Conservation (phyloP, 2,113 vertebrate genomes). For the Hydrochoerus hydrochaeris region DNA sequence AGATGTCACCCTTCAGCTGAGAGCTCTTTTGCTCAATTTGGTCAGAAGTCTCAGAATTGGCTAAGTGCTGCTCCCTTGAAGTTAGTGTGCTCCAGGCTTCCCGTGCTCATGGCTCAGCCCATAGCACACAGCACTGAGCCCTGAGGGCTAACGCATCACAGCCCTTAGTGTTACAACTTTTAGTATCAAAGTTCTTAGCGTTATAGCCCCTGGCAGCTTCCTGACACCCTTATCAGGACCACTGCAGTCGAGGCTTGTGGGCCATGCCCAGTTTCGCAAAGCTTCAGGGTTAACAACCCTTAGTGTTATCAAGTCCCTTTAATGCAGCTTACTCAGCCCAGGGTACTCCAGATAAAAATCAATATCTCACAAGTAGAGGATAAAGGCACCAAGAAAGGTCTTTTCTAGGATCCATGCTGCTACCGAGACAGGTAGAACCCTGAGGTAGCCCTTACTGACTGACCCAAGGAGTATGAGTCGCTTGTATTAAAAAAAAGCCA, state of each 20-base stretch:
- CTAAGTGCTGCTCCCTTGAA: not conserved
- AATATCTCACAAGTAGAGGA: not conserved
- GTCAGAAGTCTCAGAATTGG: not conserved
- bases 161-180: not conserved
- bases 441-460: not conserved
- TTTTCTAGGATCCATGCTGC: not conserved
- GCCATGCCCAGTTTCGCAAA: not conserved
- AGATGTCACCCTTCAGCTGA: not conserved
- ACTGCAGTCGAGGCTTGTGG: not conserved
- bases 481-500: rapidly evolving
- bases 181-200: not conserved
- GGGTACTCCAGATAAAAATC: not conserved
- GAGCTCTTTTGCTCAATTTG: not conserved
- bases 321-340: not conserved
- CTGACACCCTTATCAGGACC: not conserved
- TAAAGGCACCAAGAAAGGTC: not conserved
- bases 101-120: not conserved
- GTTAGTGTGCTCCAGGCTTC: not conserved
- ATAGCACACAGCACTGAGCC: not conserved
- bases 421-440: not conserved
- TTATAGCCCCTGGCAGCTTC: not conserved
- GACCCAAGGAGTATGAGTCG: not conserved
- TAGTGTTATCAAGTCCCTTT: not conserved
- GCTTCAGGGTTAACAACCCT: not conserved
- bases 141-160: not conserved